Evolutionary conservation across 2,888 invertebrate species (phyloP).

Genomic region (Hanleya hanleyi): DNA sequence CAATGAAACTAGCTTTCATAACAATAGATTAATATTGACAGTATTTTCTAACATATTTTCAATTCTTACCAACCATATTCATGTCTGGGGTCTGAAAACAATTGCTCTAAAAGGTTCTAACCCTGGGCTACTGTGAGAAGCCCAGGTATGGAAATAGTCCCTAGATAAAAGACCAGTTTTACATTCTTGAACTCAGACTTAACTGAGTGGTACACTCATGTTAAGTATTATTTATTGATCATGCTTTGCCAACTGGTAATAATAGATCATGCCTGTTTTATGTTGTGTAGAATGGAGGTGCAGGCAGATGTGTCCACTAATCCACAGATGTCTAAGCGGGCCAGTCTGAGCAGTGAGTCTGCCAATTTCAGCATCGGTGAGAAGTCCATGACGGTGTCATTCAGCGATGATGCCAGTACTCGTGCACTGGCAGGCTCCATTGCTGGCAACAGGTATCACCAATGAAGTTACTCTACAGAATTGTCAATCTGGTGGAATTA

Average conservation of each 20-base stretch:
- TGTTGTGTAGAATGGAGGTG: slow-evolving; percentile 79
- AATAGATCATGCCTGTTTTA: slow-evolving; percentile 10
- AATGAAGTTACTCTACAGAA: too few species aligned
- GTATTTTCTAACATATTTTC: too few species aligned
- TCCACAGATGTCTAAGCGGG: slow-evolving; percentile 74
- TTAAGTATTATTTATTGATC: slow-evolving; percentile 5
- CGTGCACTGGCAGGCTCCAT: slow-evolving; percentile 84
- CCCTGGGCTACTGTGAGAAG: too few species aligned
- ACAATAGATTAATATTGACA: not conserved
- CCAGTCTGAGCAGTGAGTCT: slow-evolving; percentile 80
- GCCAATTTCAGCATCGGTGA: slow-evolving; percentile 79
- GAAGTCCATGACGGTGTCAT: slow-evolving; percentile 77
- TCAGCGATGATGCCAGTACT: slow-evolving; percentile 82
- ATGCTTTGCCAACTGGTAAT: not conserved
- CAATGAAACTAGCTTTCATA: not conserved
- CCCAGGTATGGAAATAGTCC: too few species aligned
- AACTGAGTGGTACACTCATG: too few species aligned
- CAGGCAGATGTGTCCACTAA: slow-evolving; percentile 79
- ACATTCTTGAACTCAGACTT: too few species aligned
- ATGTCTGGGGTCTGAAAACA: too few species aligned
- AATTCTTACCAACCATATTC: too few species aligned
- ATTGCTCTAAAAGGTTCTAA: too few species aligned
- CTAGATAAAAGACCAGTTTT: too few species aligned
- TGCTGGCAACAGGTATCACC: slow-evolving; percentile 51
- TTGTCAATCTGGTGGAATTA: too few species aligned